Evolutionary conservation across 2,797 vertebrate genomes (phyloP), one percentile per base, ranked within the genome.

Genomic region (Sebastes alutus): DNA sequence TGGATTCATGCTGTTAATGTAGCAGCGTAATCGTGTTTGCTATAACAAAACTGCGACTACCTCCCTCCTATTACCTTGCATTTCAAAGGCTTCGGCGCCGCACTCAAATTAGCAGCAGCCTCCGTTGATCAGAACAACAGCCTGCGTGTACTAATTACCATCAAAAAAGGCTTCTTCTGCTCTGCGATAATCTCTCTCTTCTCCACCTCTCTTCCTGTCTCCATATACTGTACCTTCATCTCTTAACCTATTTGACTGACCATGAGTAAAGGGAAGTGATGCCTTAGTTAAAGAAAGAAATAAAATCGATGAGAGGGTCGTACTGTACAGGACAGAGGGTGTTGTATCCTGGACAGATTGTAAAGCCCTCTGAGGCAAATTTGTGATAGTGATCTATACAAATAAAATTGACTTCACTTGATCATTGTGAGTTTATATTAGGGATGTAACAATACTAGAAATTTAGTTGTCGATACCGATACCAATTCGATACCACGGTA

Each of bases 11-110:
- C 77, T 46, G 69, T 64, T 82, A 35, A 82, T 87, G 59, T 54
- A 81, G 74, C 75, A 18, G n/a, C n/a, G 5, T 81, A 78, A 81
- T 80, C 32, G 1, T 78, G 80, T 89, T 90, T 90, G 70, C 83
- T 33, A 61, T n/a, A 77, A 87, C 84, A 87, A 90, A 87, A 68
- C 65, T 54, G 65, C 7, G 4, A 20, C 85, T 75, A 68, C 75
- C 82, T 80, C 68, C 81, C 75, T 89, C 72, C 73, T 73, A 29
- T 81, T 87, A 81, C 49, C 69, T 72, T 72, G 46, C 73, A 81
- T 88, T 85, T 90, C 79, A 88, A 83, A 88, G 86, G 54, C 70
- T 75, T 76, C 4, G 0, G 67, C 84, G 69, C 20, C 4, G 0
- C 42, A 29, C 46, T 78, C 22, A 68, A 77, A 86, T 89, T 75